A percentile compares a stretch with the other conserved stretches of the same genome.
Conservation (phyloP, 2,888 invertebrate species). For the Drosophila leonis region DNA sequence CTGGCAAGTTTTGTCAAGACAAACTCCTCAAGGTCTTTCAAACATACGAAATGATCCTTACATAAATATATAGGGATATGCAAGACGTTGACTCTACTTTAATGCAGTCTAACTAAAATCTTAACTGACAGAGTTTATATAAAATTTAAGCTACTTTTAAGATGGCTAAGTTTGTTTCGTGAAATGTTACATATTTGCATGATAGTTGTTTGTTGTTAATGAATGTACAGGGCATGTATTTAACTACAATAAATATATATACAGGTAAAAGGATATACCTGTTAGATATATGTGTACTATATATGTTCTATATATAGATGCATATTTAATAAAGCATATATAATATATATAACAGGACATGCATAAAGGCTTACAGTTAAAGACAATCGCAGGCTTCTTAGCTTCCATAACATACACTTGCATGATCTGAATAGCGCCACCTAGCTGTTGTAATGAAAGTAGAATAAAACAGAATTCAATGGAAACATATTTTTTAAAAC, state of each 20-base stretch:
- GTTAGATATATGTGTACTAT: neutral
- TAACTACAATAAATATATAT: neutral
- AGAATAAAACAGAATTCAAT: too few relatives aligned
- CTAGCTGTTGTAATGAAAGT: too few relatives aligned
- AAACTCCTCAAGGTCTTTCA: constrained; percentile 9
- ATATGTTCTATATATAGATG: neutral
- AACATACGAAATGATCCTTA: neutral
- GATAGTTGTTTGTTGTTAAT: neutral
- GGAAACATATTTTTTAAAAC: too few relatives aligned
- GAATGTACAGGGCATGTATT: fast-evolving
- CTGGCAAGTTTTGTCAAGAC: constrained; percentile 26
- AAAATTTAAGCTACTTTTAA: neutral
- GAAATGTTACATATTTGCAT: too few relatives aligned
- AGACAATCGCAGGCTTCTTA: too few relatives aligned
- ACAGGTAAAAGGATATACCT: neutral
- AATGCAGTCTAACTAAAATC: neutral
- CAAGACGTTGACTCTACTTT: neutral
- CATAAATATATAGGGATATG: neutral
- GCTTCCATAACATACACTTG: too few relatives aligned
- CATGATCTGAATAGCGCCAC: too few relatives aligned
- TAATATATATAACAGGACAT: too few relatives aligned
- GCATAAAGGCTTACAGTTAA: too few relatives aligned
- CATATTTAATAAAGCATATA: too few relatives aligned
- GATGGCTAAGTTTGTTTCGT: neutral
- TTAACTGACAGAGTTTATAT: neutral